Evolutionary conservation across 2,113 vertebrate species (phyloP).

Genomic region (Sisor rabdophorus): DNA sequence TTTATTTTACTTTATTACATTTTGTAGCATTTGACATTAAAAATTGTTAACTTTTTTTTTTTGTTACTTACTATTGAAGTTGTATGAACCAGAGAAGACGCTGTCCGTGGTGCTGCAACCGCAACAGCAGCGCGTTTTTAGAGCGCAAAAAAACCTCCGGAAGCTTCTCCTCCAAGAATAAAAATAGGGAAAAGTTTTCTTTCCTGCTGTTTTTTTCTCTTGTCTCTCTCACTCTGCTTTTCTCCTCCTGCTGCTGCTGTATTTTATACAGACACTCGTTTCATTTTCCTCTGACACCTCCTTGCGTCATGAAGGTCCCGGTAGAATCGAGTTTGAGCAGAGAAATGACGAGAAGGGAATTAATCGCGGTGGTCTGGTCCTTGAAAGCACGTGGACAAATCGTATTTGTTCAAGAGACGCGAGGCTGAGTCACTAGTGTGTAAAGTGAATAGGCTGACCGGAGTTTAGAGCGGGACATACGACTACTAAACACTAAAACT

Average conservation of each 20-base stretch:
- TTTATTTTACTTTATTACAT: background rate
- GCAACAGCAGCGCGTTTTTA: constrained; percentile 2
- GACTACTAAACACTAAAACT: background rate
- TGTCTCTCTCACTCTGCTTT: constrained; percentile 15
- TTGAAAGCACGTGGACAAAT: constrained; percentile 27
- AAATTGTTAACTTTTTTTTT: too few species aligned
- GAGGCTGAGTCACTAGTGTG: constrained; percentile 37
- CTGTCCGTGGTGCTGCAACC: constrained; percentile 63
- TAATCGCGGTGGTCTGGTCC: constrained; percentile 54
- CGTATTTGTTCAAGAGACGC: constrained; percentile 25
- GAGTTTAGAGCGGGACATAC: background rate
- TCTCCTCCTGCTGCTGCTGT: constrained; percentile 43
- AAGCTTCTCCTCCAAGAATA: background rate
- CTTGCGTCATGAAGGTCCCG: constrained; percentile 77
- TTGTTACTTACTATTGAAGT: background rate
- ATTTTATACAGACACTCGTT: constrained; percentile 68
- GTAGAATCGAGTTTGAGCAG: constrained; percentile 56
- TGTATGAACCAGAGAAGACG: constrained; percentile 23
- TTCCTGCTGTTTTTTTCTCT: constrained; percentile 33
- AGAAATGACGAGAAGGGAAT: constrained; percentile 27
- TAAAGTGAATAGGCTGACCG: background rate
- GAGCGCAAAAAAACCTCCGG: background rate
- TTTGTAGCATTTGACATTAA: too few species aligned
- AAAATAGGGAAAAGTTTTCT: background rate
- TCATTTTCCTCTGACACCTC: constrained; percentile 53